These are phyloP conservation scores for Dasyornis broadbenti DNA, from an alignment of 2,113 vertebrate species.

Conservation along the genomic window DNA sequence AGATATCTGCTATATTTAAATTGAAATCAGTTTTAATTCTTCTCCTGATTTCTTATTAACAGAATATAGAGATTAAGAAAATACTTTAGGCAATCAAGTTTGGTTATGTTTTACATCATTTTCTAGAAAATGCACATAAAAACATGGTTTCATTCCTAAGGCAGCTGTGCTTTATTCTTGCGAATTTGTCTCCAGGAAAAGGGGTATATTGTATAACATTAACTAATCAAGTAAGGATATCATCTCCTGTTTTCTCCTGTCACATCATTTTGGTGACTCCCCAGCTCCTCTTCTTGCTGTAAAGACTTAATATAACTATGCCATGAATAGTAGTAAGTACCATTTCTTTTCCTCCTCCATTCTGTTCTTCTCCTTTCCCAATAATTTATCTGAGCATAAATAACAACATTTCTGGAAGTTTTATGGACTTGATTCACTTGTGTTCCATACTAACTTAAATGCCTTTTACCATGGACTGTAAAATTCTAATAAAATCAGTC, in stretches of 20 bases:
- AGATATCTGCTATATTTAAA: not conserved
- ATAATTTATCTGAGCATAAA: not conserved
- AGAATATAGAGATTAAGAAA: not conserved
- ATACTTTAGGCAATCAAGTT: not conserved
- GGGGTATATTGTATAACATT: not conserved
- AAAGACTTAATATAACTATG: not conserved
- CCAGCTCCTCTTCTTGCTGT: not conserved
- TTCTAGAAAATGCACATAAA: not conserved
- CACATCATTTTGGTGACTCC: not conserved
- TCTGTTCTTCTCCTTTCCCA: not conserved
- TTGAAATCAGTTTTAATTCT: not conserved
- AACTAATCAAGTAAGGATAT: not conserved
- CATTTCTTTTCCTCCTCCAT: not conserved
- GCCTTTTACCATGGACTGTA: not conserved
- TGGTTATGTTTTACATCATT: not conserved
- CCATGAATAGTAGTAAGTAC: not conserved
- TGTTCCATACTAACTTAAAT: not conserved
- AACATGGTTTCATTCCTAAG: not conserved
- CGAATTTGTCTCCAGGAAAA: not conserved
- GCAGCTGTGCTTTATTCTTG: not conserved
- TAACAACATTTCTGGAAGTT: not conserved
- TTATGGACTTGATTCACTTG: not conserved
- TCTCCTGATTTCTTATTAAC: not conserved
- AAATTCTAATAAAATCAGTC: not conserved
- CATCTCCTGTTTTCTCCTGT: not conserved